These are phyloP conservation scores for Botia almorhae DNA, from an alignment of 2,797 vertebrate genomes.

Conservation along the genomic window DNA sequence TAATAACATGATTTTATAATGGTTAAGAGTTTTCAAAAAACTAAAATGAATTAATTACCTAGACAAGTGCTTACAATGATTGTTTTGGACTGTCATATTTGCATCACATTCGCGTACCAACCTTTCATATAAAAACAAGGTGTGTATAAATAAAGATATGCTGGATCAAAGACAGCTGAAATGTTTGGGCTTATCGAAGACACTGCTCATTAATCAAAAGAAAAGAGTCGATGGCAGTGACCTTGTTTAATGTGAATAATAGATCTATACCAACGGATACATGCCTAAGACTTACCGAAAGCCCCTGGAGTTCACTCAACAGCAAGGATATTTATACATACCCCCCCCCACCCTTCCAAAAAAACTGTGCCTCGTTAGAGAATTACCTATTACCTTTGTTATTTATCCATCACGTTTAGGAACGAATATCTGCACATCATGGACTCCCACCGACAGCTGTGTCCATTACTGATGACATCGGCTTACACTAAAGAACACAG, in stretches of 20 bases:
- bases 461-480: conserved; percentile 31
- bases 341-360: no score
- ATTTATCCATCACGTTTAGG: conserved; percentile 15
- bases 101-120: conserved; percentile 2
- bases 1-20: background rate
- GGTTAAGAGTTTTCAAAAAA: background rate
- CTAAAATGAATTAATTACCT: background rate
- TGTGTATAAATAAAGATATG: conserved; percentile 1
- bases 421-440: background rate
- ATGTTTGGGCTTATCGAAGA: background rate
- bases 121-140: background rate
- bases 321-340: background rate
- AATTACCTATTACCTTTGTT: conserved; percentile 9
- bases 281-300: background rate
- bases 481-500: conserved; percentile 15
- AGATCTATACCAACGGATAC: background rate
- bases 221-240: background rate
- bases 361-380: background rate
- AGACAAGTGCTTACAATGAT: background rate
- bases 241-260: conserved; percentile 2
- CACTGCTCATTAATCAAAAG: background rate
- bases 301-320: no score
- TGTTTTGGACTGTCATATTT: background rate
- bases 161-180: background rate
- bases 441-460: conserved; percentile 16